phyloP scores from a whole-genome alignment of 2,113 vertebrate species.

The Apus apus region DNA sequence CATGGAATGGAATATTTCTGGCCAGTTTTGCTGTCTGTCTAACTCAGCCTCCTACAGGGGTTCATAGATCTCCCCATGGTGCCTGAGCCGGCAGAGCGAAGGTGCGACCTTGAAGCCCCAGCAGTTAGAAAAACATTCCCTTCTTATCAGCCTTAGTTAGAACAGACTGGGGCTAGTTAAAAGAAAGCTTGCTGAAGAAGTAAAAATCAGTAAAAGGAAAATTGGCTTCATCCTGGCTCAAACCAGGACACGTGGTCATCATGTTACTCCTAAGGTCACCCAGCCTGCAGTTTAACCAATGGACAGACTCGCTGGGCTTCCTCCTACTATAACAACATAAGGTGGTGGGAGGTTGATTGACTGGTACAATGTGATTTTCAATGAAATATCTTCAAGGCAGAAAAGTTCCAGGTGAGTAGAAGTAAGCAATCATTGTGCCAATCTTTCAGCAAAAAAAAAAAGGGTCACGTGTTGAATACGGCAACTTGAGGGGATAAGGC shows the following conservation, averaged over 20 bases:
- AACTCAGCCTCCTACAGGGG: too few relatives aligned
- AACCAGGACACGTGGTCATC: background rate
- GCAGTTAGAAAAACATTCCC: too few relatives aligned
- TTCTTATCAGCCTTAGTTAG: too few relatives aligned
- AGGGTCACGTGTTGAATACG: constrained; percentile 49
- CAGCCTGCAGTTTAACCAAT: background rate
- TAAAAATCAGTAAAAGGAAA: too few relatives aligned
- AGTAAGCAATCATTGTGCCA: constrained; percentile 53
- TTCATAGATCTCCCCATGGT: too few relatives aligned
- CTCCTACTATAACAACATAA: constrained; percentile 39
- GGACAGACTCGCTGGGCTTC: background rate
- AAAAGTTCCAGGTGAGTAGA: constrained; percentile 70
- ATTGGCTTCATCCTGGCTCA: too few relatives aligned
- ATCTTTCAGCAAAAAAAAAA: constrained; percentile 53
- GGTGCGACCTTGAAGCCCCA: too few relatives aligned
- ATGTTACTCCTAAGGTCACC: background rate
- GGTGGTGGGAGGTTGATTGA: constrained; percentile 64
- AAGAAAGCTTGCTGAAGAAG: too few relatives aligned
- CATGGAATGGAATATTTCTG: too few relatives aligned
- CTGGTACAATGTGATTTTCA: constrained; percentile 60
- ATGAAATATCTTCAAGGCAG: constrained; percentile 63
- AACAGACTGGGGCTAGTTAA: too few relatives aligned
- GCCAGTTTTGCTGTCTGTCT: too few relatives aligned
- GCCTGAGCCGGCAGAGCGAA: too few relatives aligned
- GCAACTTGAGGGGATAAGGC: constrained; percentile 51